Conservation (phyloP, 2,888 invertebrate genomes). For the Calliphora vomitoria region DNA sequence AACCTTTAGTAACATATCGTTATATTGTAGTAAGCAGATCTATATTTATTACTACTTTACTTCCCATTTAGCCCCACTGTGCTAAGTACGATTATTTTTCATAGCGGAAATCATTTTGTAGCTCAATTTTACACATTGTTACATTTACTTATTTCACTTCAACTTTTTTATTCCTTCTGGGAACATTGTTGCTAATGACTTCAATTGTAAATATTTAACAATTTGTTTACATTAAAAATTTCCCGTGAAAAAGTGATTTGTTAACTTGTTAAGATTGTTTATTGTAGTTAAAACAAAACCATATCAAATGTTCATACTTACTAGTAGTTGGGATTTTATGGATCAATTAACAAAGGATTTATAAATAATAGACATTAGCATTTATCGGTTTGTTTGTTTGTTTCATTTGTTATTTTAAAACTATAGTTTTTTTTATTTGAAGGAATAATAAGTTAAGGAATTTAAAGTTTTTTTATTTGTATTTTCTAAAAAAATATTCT, state of each 20-base stretch:
- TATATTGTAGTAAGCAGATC: too few relatives aligned
- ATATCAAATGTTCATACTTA: slow-evolving; percentile 66
- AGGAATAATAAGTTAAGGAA: slow-evolving; percentile 70
- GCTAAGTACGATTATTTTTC: not conserved
- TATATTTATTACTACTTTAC: too few relatives aligned
- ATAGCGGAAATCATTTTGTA: slow-evolving; percentile 12
- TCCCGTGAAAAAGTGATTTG: slow-evolving; percentile 46
- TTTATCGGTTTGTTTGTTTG: slow-evolving; percentile 58
- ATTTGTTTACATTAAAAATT: slow-evolving; percentile 58
- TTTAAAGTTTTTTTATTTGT: slow-evolving; percentile 41
- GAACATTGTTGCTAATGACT: slow-evolving; percentile 44
- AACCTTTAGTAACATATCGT: too few relatives aligned
- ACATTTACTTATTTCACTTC: slow-evolving; percentile 24
- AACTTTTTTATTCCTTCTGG: slow-evolving; percentile 30
- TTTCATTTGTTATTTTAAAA: slow-evolving; percentile 46
- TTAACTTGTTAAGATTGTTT: slow-evolving; percentile 60
- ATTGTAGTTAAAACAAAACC: slow-evolving; percentile 24
- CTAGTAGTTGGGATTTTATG: slow-evolving; percentile 49
- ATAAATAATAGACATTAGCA: slow-evolving; percentile 52
- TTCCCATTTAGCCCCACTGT: too few relatives aligned
- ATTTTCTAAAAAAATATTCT: slow-evolving; percentile 12
- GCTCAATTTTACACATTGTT: not conserved
- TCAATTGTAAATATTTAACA: slow-evolving; percentile 29
- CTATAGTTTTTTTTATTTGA: slow-evolving; percentile 48
- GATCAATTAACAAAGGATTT: slow-evolving; percentile 69